phyloP scores from a whole-genome alignment of 2,888 invertebrate species.

The Hermaeophaga mercurialis region DNA sequence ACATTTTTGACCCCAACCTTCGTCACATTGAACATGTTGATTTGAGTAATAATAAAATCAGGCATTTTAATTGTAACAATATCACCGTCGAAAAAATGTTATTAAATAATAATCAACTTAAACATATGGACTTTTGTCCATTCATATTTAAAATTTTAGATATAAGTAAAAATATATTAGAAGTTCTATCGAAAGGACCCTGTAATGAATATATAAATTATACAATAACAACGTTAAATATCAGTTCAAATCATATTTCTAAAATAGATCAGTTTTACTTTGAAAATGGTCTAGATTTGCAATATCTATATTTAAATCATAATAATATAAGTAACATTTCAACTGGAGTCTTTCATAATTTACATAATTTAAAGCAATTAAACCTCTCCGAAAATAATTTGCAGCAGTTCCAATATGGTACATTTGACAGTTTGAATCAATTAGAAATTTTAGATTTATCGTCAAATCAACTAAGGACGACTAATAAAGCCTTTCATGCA shows the following conservation, averaged over 20 bases:
- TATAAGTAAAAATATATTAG: conserved; percentile 1
- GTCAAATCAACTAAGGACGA: not conserved
- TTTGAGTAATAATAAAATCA: conserved; percentile 5
- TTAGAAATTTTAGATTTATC: conserved; percentile 21
- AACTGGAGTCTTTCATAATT: conserved; percentile 16
- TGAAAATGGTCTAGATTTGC: not conserved
- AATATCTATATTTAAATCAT: not conserved
- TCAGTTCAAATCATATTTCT: not conserved
- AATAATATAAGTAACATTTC: conserved; percentile 20
- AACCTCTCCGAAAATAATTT: conserved; percentile 20
- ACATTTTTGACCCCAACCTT: not conserved
- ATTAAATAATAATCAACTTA: not conserved
- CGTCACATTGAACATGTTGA: not conserved
- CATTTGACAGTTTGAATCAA: conserved; percentile 9
- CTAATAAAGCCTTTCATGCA: not conserved
- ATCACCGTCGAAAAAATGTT: not conserved
- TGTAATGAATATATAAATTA: not conserved
- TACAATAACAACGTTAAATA: not conserved
- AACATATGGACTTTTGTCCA: not conserved
- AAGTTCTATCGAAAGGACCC: not conserved
- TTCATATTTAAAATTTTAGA: not conserved
- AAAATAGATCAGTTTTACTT: not conserved
- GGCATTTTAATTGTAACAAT: not conserved
- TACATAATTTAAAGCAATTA: conserved; percentile 2
- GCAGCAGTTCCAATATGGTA: conserved; percentile 16